phyloP scores from a whole-genome alignment of 2,113 vertebrate species.

The Abramis brama region DNA sequence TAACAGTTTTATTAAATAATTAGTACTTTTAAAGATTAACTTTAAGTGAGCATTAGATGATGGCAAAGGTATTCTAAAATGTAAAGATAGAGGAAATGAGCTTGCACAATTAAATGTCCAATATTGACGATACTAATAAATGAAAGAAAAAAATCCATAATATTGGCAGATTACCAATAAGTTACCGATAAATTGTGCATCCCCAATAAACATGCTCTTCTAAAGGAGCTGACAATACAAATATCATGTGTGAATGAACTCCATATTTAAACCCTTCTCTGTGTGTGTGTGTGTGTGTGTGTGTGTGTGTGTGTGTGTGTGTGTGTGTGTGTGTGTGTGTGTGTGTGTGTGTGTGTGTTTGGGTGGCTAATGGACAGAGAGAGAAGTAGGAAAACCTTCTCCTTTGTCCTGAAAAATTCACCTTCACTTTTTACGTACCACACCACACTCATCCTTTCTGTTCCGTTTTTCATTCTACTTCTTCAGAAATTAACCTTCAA shows the following conservation, averaged over 20 bases:
- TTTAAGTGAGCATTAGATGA: background rate
- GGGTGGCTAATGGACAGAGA: background rate
- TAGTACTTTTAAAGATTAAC: too few relatives aligned
- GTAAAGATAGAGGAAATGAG: background rate
- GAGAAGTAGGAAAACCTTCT: background rate
- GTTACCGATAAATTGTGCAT: background rate
- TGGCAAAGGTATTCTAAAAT: background rate
- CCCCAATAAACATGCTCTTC: background rate
- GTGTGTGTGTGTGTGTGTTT: background rate
- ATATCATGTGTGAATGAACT: background rate
- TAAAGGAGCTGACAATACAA: background rate
- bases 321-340: background rate
- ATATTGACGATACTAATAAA: background rate
- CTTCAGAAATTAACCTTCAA: slow-evolving; percentile 61
- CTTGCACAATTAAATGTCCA: background rate
- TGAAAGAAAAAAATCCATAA: background rate
- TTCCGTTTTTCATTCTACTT: slow-evolving; percentile 49
- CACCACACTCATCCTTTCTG: slow-evolving; percentile 2
- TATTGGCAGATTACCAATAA: background rate
- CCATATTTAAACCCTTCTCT: background rate
- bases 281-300: background rate
- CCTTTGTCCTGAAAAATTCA: slow-evolving; percentile 8
- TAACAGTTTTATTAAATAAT: background rate
- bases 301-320: background rate
- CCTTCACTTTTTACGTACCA: slow-evolving; percentile 22